A percentile compares a stretch with the other conserved stretches of the same genome.
Conservation (phyloP, 2,113 vertebrate genomes). For the Passer montanus region DNA sequence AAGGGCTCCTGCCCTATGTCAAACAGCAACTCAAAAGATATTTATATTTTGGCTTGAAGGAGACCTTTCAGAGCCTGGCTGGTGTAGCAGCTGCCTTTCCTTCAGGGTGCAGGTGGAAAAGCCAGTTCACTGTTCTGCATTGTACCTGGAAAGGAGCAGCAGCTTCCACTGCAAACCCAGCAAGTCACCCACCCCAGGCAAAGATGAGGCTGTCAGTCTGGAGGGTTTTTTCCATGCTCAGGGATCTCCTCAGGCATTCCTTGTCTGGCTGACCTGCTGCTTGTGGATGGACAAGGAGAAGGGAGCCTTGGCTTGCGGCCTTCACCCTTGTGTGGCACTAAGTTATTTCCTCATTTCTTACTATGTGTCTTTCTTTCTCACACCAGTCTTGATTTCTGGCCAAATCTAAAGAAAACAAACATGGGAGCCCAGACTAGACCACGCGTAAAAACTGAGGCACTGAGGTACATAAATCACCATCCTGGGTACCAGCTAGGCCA, state of each 20-base stretch:
- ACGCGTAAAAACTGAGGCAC: background rate
- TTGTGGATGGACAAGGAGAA: background rate
- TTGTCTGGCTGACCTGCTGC: background rate
- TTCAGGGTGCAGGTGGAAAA: background rate
- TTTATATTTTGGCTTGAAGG: background rate
- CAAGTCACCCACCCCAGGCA: background rate
- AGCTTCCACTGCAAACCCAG: background rate
- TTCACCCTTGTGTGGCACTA: background rate
- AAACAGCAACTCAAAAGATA: background rate
- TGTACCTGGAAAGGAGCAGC: background rate
- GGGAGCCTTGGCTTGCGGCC: background rate
- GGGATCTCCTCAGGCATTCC: background rate
- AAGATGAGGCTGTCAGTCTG: background rate
- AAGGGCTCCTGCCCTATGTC: background rate
- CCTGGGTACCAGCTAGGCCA: background rate
- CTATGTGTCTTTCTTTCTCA: background rate
- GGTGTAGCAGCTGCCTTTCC: background rate
- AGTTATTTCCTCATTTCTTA: background rate
- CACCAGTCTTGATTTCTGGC: background rate
- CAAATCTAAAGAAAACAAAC: background rate
- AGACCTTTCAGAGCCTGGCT: background rate
- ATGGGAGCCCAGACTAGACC: background rate
- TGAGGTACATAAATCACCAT: background rate
- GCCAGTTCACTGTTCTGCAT: background rate
- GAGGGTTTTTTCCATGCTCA: background rate